Percentiles rank a stretch among this genome's conserved stretches.
Evolutionary conservation across 2,797 vertebrate genomes (phyloP).

Genomic region (Uromys caudimaculatus): DNA sequence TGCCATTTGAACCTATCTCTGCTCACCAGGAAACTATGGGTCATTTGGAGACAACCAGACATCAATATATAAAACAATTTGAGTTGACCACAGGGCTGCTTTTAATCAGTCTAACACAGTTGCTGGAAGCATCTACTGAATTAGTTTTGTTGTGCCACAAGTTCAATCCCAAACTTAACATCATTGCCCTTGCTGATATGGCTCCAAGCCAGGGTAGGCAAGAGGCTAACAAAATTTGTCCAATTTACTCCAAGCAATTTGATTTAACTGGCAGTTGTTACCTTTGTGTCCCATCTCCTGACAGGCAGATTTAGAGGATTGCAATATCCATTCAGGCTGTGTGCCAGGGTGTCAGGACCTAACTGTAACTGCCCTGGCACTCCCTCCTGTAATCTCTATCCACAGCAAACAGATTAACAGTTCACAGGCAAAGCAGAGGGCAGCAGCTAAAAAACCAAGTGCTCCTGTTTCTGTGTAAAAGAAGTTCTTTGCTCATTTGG

Average conservation of each 20-base stretch:
- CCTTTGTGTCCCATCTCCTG: constrained; percentile 79
- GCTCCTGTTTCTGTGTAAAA: not conserved
- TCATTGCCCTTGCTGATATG: constrained; percentile 79
- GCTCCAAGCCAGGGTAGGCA: constrained; percentile 67
- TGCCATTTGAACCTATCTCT: not conserved
- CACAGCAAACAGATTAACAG: constrained; percentile 72
- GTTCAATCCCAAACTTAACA: constrained; percentile 79
- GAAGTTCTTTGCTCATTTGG: not conserved
- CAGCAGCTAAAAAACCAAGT: not conserved
- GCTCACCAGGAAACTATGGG: constrained; percentile 39
- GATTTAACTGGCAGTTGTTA: constrained; percentile 86
- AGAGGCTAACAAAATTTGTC: constrained; percentile 84
- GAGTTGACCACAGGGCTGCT: constrained; percentile 66
- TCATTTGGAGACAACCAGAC: constrained; percentile 68
- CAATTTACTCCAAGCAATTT: constrained; percentile 83
- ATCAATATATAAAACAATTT: constrained; percentile 79
- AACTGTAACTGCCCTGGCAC: constrained; percentile 47
- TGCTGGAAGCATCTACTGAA: constrained; percentile 77
- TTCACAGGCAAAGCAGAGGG: constrained; percentile 65
- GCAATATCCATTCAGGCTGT: constrained; percentile 72
- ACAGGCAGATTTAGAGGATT: constrained; percentile 82
- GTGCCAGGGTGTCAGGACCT: constrained; percentile 72
- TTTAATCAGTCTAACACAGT: constrained; percentile 82
- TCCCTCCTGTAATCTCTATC: constrained; percentile 46
- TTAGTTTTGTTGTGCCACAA: constrained; percentile 74